Conservation (phyloP, 2,113 vertebrate genomes). For the Pygoscelis adeliae region DNA sequence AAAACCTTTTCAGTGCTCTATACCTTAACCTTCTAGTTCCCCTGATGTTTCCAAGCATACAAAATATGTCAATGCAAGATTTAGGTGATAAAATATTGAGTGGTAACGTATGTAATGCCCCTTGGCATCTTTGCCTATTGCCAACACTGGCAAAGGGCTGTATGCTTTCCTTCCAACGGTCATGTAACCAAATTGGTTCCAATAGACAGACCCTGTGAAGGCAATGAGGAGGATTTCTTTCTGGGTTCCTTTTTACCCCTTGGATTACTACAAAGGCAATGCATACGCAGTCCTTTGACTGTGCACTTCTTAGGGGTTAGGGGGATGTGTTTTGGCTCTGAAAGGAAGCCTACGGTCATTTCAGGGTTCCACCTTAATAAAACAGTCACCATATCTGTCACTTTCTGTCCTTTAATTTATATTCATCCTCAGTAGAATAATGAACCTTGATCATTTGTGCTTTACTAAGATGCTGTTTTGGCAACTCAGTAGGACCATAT, state of each 20-base stretch:
- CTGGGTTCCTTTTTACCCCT: neutral
- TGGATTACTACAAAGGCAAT: neutral
- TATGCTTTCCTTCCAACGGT: neutral
- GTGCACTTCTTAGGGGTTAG: neutral
- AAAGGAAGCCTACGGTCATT: neutral
- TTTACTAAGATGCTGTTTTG: neutral
- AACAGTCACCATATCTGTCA: rapidly evolving
- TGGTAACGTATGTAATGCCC: neutral
- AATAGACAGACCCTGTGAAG: neutral
- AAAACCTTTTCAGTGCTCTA: neutral
- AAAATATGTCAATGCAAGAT: neutral
- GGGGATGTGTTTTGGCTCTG: neutral
- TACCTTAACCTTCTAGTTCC: neutral
- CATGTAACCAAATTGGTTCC: neutral
- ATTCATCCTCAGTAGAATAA: neutral
- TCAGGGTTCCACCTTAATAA: neutral
- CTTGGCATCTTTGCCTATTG: neutral
- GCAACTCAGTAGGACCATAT: neutral
- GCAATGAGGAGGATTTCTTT: neutral
- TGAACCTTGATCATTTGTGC: neutral
- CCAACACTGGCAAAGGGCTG: neutral
- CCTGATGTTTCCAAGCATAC: neutral
- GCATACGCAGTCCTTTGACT: neutral
- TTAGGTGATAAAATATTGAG: neutral
- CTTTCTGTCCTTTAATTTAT: neutral